These are phyloP conservation scores for Onthophagus sagittarius DNA, from an alignment of 2,888 invertebrate species.

Conservation along the genomic window DNA sequence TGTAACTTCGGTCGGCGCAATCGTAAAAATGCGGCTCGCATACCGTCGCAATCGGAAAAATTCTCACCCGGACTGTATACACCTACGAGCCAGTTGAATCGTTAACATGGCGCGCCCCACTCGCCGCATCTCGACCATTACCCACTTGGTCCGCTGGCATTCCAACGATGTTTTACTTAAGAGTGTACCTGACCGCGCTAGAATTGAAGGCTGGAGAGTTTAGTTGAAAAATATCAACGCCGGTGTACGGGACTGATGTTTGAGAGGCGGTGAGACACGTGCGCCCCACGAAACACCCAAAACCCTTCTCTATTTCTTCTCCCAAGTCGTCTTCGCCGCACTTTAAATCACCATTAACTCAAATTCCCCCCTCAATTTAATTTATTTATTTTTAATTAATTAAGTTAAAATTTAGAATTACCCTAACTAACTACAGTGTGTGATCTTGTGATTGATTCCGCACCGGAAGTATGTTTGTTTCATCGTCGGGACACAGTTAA, in stretches of 20 bases:
- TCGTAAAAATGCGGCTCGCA: conserved; percentile 13
- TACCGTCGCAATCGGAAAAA: conserved; percentile 31
- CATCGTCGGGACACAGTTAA: conserved; percentile 15
- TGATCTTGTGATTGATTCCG: conserved; percentile 1
- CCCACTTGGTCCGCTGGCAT: conserved; percentile 41
- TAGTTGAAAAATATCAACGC: conserved; percentile 45
- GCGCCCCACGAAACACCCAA: conserved; percentile 11
- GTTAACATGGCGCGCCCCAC: conserved; percentile 27
- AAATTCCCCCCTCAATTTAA: neutral
- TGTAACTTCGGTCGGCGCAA: neutral
- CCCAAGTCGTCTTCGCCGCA: neutral
- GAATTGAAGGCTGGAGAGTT: conserved; percentile 44
- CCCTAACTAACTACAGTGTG: neutral
- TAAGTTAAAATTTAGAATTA: too few relatives aligned
- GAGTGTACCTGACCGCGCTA: conserved; percentile 49
- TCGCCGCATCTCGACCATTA: conserved; percentile 24
- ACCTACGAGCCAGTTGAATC: conserved; percentile 35
- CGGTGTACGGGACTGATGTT: conserved; percentile 32
- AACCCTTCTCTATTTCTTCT: neutral
- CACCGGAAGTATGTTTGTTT: conserved; percentile 17
- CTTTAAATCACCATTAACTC: too few relatives aligned
- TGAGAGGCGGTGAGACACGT: conserved; percentile 27
- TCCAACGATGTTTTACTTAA: conserved; percentile 47
- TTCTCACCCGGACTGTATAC: conserved; percentile 38
- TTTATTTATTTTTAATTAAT: too few relatives aligned